Conservation (phyloP, 2,888 invertebrate species). For the Zaprionus lineosus region DNA sequence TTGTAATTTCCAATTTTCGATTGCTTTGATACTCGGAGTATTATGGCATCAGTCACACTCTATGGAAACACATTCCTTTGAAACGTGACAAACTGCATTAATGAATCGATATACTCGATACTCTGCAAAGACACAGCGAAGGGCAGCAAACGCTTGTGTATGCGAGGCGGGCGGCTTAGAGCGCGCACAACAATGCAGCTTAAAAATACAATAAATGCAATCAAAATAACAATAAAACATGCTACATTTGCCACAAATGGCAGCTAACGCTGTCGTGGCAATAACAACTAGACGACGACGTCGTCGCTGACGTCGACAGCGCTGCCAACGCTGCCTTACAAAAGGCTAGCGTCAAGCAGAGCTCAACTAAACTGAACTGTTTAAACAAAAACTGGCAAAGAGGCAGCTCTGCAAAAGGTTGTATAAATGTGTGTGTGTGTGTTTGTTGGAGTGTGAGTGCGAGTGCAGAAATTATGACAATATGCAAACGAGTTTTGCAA, state of each 20-base stretch:
- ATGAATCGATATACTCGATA: background rate
- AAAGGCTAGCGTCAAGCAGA: slow-evolving; percentile 39
- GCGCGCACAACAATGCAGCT: slow-evolving; percentile 69
- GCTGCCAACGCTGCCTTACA: slow-evolving; percentile 11
- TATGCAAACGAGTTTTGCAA: slow-evolving; percentile 76
- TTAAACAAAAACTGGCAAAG: slow-evolving; percentile 60
- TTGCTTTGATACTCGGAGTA: too few relatives aligned
- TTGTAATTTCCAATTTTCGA: too few relatives aligned
- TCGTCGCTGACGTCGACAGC: background rate
- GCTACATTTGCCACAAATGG: slow-evolving; percentile 77
- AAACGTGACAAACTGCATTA: background rate
- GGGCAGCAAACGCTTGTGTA: slow-evolving; percentile 40
- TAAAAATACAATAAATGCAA: slow-evolving; percentile 80
- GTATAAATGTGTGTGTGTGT: slow-evolving; percentile 10
- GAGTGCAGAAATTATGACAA: slow-evolving; percentile 75
- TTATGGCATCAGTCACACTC: too few relatives aligned
- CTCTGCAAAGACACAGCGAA: slow-evolving; percentile 6
- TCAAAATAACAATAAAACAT: slow-evolving; percentile 81
- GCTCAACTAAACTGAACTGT: slow-evolving; percentile 52
- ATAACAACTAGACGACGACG: slow-evolving; percentile 29
- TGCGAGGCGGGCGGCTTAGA: slow-evolving; percentile 53
- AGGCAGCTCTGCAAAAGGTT: slow-evolving; percentile 8
- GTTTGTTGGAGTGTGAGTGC: slow-evolving; percentile 26
- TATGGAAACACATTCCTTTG: too few relatives aligned
- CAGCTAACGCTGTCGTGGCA: slow-evolving; percentile 41